Percentiles rank a stretch among this genome's conserved stretches.
Evolutionary conservation across 2,888 invertebrate genomes (phyloP).

Genomic region (Ochropleura plecta): DNA sequence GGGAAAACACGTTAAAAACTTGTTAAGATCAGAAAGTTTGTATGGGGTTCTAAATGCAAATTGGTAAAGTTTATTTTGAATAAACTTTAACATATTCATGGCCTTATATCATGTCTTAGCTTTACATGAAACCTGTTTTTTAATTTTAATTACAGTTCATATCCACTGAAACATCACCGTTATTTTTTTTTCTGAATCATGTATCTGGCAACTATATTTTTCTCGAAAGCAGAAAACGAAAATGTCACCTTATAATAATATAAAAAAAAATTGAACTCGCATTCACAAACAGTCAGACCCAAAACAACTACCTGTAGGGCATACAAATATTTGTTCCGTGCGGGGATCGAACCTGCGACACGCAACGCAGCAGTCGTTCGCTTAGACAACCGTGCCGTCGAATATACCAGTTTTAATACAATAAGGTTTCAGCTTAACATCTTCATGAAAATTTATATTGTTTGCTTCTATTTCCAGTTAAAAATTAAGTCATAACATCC

Average conservation of each 20-base stretch:
- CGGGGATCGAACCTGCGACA: too few relatives aligned
- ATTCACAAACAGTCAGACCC: too few relatives aligned
- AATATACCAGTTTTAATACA: slow-evolving; percentile 6
- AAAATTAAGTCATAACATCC: slow-evolving; percentile 33
- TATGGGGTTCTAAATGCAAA: slow-evolving; percentile 40
- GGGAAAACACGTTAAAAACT: slow-evolving; percentile 68
- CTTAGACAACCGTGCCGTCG: too few relatives aligned
- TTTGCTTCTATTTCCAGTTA: slow-evolving; percentile 16
- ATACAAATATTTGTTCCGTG: too few relatives aligned
- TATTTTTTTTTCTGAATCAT: neutral
- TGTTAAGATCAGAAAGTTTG: slow-evolving; percentile 63
- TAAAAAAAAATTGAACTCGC: too few relatives aligned
- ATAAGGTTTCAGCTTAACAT: neutral
- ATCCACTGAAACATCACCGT: too few relatives aligned
- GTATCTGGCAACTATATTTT: neutral
- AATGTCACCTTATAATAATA: neutral
- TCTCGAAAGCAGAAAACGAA: neutral
- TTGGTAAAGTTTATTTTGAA: slow-evolving; percentile 2
- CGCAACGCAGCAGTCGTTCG: too few relatives aligned
- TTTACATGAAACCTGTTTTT: neutral
- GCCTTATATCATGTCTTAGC: neutral
- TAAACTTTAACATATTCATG: neutral
- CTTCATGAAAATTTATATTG: slow-evolving; percentile 13
- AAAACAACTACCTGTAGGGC: too few relatives aligned
- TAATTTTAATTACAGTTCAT: too few relatives aligned